phyloP scores from a whole-genome alignment of 2,113 vertebrate genomes.

The Anarrhichthys ocellatus region DNA sequence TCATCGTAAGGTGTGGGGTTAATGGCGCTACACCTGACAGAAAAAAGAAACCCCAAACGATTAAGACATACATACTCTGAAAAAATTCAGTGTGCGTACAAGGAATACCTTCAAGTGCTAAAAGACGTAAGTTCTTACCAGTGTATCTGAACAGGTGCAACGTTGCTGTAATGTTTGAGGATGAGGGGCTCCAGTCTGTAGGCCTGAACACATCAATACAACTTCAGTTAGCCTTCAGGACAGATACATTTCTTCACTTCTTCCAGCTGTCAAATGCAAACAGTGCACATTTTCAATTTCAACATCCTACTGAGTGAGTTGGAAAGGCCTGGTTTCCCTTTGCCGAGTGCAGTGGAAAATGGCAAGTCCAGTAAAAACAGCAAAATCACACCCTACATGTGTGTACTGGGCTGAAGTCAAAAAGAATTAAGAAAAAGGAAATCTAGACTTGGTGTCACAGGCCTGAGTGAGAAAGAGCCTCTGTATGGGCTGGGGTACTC shows the following conservation, averaged over 20 bases:
- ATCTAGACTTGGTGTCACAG: constrained; percentile 1
- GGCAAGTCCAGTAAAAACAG: background rate
- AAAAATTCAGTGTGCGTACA: background rate
- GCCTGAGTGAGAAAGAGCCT: constrained; percentile 1
- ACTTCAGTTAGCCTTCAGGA: background rate
- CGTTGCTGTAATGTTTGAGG: constrained; percentile 97
- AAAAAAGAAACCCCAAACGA: constrained; percentile 10
- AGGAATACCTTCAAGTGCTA: background rate
- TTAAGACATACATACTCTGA: background rate
- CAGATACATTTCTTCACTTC: background rate
- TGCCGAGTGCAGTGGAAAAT: background rate
- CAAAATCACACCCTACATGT: background rate
- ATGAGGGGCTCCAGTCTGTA: constrained; percentile 97
- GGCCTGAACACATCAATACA: constrained; percentile 82
- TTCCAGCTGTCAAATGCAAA: background rate
- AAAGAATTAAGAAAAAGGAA: background rate
- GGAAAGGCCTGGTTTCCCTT: background rate
- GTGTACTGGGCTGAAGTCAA: background rate
- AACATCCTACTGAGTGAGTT: background rate
- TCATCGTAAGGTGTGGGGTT: constrained; percentile 91
- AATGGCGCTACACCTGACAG: constrained; percentile 87
- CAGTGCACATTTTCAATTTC: background rate
- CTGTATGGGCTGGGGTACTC: background rate
- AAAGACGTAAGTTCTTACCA: constrained; percentile 81
- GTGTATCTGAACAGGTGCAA: constrained; percentile 96